Conservation (phyloP, 1,140 invertebrate genomes). For the Aphaenogaster floridana region DNA sequence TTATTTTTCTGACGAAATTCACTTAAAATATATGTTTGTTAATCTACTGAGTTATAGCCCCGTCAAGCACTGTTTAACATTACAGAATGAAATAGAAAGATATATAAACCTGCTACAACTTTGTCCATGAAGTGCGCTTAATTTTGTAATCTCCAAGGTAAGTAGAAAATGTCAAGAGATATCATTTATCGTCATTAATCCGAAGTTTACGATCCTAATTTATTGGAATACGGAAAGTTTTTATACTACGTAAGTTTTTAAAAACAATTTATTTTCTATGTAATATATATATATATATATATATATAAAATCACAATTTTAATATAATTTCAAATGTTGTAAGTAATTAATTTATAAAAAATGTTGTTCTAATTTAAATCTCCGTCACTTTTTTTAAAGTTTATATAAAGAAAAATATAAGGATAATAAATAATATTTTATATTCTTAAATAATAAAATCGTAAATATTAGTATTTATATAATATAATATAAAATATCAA, state of each 20-base stretch:
- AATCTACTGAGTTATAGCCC: background rate
- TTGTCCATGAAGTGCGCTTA: slow-evolving; percentile 3
- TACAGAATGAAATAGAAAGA: slow-evolving; percentile 18
- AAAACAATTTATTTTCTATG: background rate
- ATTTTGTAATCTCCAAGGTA: slow-evolving; percentile 19
- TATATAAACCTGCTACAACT: slow-evolving; percentile 18
- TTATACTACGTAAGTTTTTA: background rate
- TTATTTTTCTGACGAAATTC: background rate
- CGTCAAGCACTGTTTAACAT: background rate
- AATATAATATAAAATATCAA: background rate
- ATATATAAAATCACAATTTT: background rate
- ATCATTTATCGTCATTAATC: background rate
- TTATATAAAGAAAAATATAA: background rate
- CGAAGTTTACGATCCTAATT: slow-evolving; percentile 9
- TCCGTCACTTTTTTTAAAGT: background rate
- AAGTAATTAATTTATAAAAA: background rate
- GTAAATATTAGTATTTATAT: background rate
- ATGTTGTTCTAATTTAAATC: background rate
- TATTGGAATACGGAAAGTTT: background rate
- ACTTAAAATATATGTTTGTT: background rate
- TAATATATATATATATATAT: background rate
- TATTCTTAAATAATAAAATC: background rate
- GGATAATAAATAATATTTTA: background rate
- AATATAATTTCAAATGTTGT: background rate
- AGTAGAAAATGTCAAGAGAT: background rate